Conservation (phyloP, 1,140 invertebrate species). For the Ostrea edulis region DNA sequence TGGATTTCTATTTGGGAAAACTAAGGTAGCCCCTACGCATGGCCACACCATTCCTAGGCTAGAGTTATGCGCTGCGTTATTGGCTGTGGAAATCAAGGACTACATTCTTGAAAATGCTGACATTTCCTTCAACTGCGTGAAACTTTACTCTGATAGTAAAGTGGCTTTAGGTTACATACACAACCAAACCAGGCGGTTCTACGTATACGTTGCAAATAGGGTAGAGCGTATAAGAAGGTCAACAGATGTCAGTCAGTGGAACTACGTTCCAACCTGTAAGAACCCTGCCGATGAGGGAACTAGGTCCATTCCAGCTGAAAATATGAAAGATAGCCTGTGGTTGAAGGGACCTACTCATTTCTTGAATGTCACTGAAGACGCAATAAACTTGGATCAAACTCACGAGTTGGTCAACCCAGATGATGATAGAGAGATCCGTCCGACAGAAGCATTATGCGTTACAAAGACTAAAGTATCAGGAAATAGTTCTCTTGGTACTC, state of each 20-base stretch:
- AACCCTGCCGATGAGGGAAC: slow-evolving; percentile 43
- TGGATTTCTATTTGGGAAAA: slow-evolving; percentile 52
- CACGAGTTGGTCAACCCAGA: slow-evolving; percentile 39
- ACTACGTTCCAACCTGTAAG: slow-evolving; percentile 1
- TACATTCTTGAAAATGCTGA: slow-evolving; percentile 19
- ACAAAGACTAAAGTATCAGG: too few species aligned
- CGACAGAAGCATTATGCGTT: background rate
- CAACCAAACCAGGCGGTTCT: slow-evolving; percentile 53
- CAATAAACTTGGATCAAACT: background rate
- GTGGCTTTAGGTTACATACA: slow-evolving; percentile 57
- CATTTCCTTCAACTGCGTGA: background rate
- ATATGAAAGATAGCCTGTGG: slow-evolving; percentile 39
- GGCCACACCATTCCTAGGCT: slow-evolving; percentile 54
- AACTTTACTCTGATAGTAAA: too few species aligned
- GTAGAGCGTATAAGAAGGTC: slow-evolving; percentile 44
- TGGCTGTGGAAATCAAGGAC: slow-evolving; percentile 49
- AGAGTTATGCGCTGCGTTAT: slow-evolving; percentile 55
- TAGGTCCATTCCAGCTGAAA: background rate
- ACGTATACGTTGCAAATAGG: slow-evolving; percentile 56
- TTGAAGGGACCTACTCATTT: slow-evolving; percentile 39
- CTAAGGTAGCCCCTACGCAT: too few species aligned
- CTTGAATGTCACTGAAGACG: background rate
- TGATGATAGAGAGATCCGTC: slow-evolving; percentile 45
- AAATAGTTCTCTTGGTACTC: background rate
- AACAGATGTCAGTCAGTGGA: slow-evolving; percentile 48